Base-by-base conservation (phyloP, 2,888 invertebrate species). In the Yponomeuta sedellus region DNA sequence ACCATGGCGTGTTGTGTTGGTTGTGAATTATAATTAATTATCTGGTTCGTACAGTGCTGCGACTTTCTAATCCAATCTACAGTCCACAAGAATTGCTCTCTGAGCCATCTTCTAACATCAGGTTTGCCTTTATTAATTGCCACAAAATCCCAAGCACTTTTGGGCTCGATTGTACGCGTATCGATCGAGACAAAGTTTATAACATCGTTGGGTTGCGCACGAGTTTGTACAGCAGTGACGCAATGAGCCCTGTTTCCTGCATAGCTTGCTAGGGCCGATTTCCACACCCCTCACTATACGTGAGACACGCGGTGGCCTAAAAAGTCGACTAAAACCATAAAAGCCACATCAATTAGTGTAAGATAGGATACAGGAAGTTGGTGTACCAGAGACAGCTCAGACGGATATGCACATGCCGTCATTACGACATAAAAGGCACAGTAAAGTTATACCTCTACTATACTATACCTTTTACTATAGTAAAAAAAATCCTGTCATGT, bases 171-270 rank as follows among this genome's bases (percentile, higher is more conserved):
- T 16, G 44, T 52, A 52, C 44, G 12, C 44, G 44, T 12, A 52
- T 52, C 44, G 44, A 52, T 52, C 44, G 44, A 52, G 44, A 52
- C 44, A 52, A 52, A 52, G 44, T 52, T 52, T 52, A 52, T 52
- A 52, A 52, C 44, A 52, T 52, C 44, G 44, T 52, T 52, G 44
- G 44, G 44, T 52, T 52, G 44, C 44, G 44, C 44, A 52, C 44
- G 44, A 12, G 44, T 52, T 16, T 52, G 44, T 52, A 16, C 16
- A 3, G 16, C 16, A 52, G 44, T 52, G 44, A 52, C 44, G 44
- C 44, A 52, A 52, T 52, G 16, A 16, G 16, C 44, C 44, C 44
- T 52, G 16, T 16, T 52, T 52, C 44, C 44, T 52, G 44, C 44
- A 52, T 16, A 16, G 44, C 16, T 52, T 16, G 44, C 16, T 52